Evolutionary conservation across 2,888 invertebrate genomes (phyloP), one percentile per base, ranked within the genome.

Genomic region (Trissolcus brochymenae): DNA sequence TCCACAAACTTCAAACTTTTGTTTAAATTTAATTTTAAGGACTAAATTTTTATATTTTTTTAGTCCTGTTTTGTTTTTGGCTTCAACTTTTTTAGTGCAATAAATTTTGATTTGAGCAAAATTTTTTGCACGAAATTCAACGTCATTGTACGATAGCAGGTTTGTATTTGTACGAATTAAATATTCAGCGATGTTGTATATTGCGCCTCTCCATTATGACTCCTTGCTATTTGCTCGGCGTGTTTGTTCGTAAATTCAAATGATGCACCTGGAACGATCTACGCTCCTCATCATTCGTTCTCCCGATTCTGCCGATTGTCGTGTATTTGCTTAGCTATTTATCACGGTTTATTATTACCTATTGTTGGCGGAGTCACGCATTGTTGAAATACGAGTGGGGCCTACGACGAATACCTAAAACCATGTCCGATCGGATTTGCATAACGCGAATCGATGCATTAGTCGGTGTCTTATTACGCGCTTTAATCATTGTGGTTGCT

Each of bases 341-440:
- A 89, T 89, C 89, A 89, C 87, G 89, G 88, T 88, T 88, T 89
- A 89, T 89, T 89, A 89, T 88, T 88, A 87, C 87, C 84, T 83
- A 89, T 89, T 89, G 88, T 89, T 85, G 80, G 76, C 78, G 79
- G 82, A 85, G 85, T 86, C 84, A 85, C 82, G 84, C 82, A 86
- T 87, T 87, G 87, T 87, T 83, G 83, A 80, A 77, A 81, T 53
- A 81, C 76, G 80, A 81, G 82, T 79, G 86, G 84, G 85, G 83
- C 84, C 84, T 21, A 78, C 70, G 81, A 79, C 83, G 82, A 82
- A 85, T 85, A 83, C 84, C 83, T 84, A 84, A 88, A 89, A 88
- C 89, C 89, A 85, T 89, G 87, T 86, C 89, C 83, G 86, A 89
- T 88, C 83, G 84, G 79, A 89, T 89, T 88, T 89, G 88, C 89